These are phyloP conservation scores for Mythimna lalbum DNA, from an alignment of 2,888 invertebrate species.

Conservation along the genomic window DNA sequence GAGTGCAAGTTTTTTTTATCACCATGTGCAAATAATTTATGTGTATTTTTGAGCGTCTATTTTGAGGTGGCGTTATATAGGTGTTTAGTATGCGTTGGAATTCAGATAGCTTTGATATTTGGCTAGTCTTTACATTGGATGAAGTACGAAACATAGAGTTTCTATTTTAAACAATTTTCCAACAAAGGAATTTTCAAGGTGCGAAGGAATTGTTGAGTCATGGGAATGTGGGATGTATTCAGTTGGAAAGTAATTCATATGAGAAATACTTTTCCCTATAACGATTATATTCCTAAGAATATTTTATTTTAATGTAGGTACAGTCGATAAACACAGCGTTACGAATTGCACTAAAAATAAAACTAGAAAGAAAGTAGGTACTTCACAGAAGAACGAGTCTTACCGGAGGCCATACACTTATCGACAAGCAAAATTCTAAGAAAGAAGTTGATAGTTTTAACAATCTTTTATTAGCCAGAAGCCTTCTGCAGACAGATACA, in stretches of 20 bases:
- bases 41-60: slow-evolving; percentile 23
- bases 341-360: slow-evolving; percentile 10
- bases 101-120: slow-evolving; percentile 26
- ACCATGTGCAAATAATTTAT: background rate
- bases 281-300: background rate
- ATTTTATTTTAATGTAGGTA: background rate
- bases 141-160: background rate
- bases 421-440: slow-evolving; percentile 26
- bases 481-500: too few relatives aligned
- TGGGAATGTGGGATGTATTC: too few relatives aligned
- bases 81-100: slow-evolving; percentile 4
- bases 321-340: slow-evolving; percentile 11
- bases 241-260: background rate
- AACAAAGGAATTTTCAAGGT: background rate
- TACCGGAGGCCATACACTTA: slow-evolving; percentile 4
- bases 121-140: background rate
- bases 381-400: slow-evolving; percentile 8
- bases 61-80: slow-evolving; percentile 15
- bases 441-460: slow-evolving; percentile 41
- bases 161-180: background rate
- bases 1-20: slow-evolving; percentile 1
- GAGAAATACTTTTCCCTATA: background rate
- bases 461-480: slow-evolving; percentile 44
- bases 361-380: slow-evolving; percentile 11
- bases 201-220: background rate